Conservation (phyloP, 2,888 invertebrate species). For the Dioctria linearis region DNA sequence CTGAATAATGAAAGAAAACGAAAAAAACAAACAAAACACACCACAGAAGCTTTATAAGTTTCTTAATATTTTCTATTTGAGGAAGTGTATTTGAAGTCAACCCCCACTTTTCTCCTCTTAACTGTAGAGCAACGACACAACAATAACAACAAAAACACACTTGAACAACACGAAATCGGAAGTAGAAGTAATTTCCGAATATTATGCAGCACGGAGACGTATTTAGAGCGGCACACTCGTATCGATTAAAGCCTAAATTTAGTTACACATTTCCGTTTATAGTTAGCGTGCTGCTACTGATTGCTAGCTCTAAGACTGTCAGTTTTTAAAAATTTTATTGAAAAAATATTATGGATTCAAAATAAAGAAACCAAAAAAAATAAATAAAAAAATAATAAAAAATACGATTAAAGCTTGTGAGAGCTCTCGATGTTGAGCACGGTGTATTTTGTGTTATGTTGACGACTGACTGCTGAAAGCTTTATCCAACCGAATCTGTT, state of each 20-base stretch:
- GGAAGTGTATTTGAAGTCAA: background rate
- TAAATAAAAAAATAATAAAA: no score
- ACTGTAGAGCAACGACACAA: slow-evolving; percentile 11
- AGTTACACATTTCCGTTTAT: slow-evolving; percentile 25
- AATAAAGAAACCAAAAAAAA: no score
- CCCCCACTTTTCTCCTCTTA: background rate
- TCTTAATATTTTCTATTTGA: background rate
- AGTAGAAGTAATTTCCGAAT: slow-evolving; percentile 18
- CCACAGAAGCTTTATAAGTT: slow-evolving; percentile 13
- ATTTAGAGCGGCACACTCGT: slow-evolving; percentile 14
- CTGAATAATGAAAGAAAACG: slow-evolving; percentile 7
- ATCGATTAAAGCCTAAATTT: slow-evolving; percentile 35
- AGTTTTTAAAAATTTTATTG: slow-evolving; percentile 1
- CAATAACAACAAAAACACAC: background rate
- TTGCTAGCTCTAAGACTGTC: background rate
- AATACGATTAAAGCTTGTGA: no score
- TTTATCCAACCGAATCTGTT: no score
- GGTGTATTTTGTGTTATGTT: background rate
- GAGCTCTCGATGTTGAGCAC: no score
- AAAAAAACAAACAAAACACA: background rate
- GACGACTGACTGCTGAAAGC: slow-evolving; percentile 27
- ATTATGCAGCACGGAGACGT: background rate
- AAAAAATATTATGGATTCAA: background rate
- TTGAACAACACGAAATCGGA: no score
- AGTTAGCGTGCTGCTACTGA: background rate